Evolutionary conservation across 1,140 invertebrate genomes (phyloP).

Genomic region (Potamilus streckersoni): DNA sequence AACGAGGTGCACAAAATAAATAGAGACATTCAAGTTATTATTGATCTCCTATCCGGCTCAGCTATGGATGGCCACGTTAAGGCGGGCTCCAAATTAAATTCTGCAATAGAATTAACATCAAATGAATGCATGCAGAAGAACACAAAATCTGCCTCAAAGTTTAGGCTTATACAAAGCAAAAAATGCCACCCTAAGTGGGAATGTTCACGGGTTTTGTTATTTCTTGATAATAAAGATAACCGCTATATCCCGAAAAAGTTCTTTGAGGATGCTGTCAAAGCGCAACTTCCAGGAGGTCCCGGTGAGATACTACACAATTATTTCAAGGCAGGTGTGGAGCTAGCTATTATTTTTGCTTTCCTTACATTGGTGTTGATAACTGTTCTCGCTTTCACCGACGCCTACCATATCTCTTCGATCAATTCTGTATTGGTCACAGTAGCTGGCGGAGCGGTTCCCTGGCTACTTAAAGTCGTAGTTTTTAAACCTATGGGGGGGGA

Average conservation of each 20-base stretch:
- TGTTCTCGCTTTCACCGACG: conserved; percentile 27
- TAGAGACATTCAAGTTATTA: too few relatives aligned
- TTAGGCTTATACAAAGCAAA: not conserved
- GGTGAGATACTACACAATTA: conserved; percentile 13
- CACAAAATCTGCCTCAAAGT: not conserved
- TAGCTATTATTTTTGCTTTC: conserved; percentile 22
- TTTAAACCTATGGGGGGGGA: conserved; percentile 5
- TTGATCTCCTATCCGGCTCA: too few relatives aligned
- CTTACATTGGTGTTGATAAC: conserved; percentile 29
- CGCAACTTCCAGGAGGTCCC: conserved; percentile 16
- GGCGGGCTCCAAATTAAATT: too few relatives aligned
- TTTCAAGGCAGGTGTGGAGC: conserved; percentile 9
- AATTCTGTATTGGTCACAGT: conserved; percentile 29
- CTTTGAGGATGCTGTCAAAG: conserved; percentile 16
- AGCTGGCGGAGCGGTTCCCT: conserved; percentile 33
- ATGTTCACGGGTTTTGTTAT: conserved; percentile 8
- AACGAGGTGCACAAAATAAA: too few relatives aligned
- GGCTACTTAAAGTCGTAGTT: conserved; percentile 23
- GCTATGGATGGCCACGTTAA: too few relatives aligned
- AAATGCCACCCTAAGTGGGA: conserved; percentile 7
- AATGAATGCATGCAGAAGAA: not conserved
- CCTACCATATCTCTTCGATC: conserved; percentile 27
- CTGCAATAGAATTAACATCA: conserved; percentile 5
- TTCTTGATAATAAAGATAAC: conserved; percentile 19
- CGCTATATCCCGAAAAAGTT: conserved; percentile 18